Evolutionary conservation across 2,797 vertebrate species (phyloP), one percentile per base, ranked within the genome.

Genomic region (Enteromius paludinosus): DNA sequence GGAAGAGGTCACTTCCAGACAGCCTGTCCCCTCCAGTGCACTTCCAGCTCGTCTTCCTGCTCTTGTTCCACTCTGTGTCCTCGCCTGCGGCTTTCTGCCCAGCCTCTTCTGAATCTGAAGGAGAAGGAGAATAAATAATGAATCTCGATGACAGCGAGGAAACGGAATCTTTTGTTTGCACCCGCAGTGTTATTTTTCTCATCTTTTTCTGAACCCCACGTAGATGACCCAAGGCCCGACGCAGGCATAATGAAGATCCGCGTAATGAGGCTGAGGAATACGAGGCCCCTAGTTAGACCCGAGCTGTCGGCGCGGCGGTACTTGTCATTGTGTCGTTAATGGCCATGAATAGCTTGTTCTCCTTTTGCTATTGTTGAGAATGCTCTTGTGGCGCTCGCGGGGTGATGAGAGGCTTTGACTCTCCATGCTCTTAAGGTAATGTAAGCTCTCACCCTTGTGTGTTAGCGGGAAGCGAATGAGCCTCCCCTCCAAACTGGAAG

Each of bases 381-480:
- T 85, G 88, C 88, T 85, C 92, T 92, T 68, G 23, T 78, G 38
- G 62, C 33, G 85, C 88, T 83, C 88, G 83, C 87, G 88, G 87
- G 83, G 87, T 88, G 90, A 90, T 52, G 84, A 81, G 85, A 87
- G 88, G 89, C 91, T 88, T 90, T 90, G 88, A 87, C 90, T 84
- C 87, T 81, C 41, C 83, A 76, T n/a, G 79, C 90, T 91, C 91
- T 93, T 88, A 87, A 92, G 86, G 89, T 92, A 92, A 92, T 91
- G 86, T 78, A 87, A 89, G 86, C 80, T 79, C 78, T 85, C 78
- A 76, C 81, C 71, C 81, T 59, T 35, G 59, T 82, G 83, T 80
- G 74, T 81, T 73, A 56, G 78, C 74, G 72, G 74, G 65, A 85
- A 73, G 59, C 54, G 69, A 83, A 83, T 84, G 66, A 82, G 71